Evolutionary conservation across 2,113 vertebrate species (phyloP), one percentile per base, ranked within the genome.

Genomic region (Varanus salvator): DNA sequence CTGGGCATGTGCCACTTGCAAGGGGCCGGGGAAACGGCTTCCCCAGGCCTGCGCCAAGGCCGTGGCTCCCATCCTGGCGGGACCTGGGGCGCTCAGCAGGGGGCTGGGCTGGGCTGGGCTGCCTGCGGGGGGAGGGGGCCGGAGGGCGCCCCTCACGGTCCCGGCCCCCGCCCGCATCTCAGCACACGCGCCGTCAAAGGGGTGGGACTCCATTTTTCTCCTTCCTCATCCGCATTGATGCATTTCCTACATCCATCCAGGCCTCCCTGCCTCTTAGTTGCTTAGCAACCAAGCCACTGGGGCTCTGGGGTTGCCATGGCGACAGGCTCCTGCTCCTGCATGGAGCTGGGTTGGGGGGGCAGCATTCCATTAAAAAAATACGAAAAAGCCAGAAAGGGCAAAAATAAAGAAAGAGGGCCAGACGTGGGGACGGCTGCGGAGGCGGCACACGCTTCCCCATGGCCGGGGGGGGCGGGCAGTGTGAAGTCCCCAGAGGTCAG

Each of bases 291-390:
- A 68, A 89, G 88, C 82, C 82, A 89, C 88, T 76, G 57, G 88
- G 88, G 88, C 82, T 89, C 81, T 77, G 88, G 88, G 82, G 88
- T 89, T 89, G 88, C 52, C 88, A 85, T 85, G 88, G 88, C 54
- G 74, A 89, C 88, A 54, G 88, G 88, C 81, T 89, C 81, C 88
- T 78, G 86, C 87, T 54, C 50, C 78, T 17, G 48, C 82, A 38
- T 84, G 88, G 81, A 27, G 29, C 29, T 31, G 27, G 17, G 66
- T n/a, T 84, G 60, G 48, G 31, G 9, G 9, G 29, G 8, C 14
- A 31, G 80, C 8, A 9, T 50, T 38, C 64, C 8, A 31, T 85
- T 80, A 52, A 87, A 68, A 78, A 80, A 66, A 12, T 0, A 38
- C 5, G 25, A 21, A 23, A 25, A 54, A 23, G 19, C 17, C 15